Percentiles rank a stretch among this genome's conserved stretches.
Evolutionary conservation across 2,113 vertebrate genomes (phyloP).

Genomic region (Pachypanchax playfairii): DNA sequence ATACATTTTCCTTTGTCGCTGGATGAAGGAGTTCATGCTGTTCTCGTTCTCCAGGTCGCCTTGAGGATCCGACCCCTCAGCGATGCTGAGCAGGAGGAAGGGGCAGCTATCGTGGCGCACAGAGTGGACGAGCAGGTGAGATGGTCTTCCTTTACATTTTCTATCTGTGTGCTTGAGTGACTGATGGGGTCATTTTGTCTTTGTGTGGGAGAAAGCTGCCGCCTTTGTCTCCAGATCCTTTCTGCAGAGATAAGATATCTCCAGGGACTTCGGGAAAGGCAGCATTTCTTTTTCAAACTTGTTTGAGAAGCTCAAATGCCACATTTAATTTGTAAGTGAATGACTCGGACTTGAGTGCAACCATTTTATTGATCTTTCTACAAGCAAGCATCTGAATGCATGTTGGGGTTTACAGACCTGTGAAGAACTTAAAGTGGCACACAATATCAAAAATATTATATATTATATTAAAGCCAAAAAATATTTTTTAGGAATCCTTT

Average conservation of each 20-base stretch:
- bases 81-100: slow-evolving; percentile 85
- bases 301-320: slow-evolving; percentile 46
- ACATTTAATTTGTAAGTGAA: slow-evolving; percentile 32
- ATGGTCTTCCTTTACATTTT: not conserved
- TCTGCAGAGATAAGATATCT: slow-evolving; percentile 48
- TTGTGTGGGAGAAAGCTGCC: slow-evolving; percentile 11
- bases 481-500: no score
- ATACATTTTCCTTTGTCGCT: no score
- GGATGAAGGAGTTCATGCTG: not conserved
- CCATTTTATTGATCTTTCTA: slow-evolving; percentile 17
- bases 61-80: slow-evolving; percentile 90
- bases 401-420: not conserved
- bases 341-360: slow-evolving; percentile 31
- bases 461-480: no score
- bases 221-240: slow-evolving; percentile 19
- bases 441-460: no score
- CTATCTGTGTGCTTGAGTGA: slow-evolving; percentile 23
- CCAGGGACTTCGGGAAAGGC: slow-evolving; percentile 4
- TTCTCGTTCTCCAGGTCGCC: slow-evolving; percentile 84
- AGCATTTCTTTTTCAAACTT: slow-evolving; percentile 1
- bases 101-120: slow-evolving; percentile 86
- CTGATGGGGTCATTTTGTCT: slow-evolving; percentile 9
- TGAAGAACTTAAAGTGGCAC: not conserved
- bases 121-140: slow-evolving; percentile 88
- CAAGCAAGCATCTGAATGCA: not conserved